A percentile compares a stretch with the other conserved stretches of the same genome.
phyloP scores from a whole-genome alignment of 2,888 invertebrate genomes.

The Actias luna region DNA sequence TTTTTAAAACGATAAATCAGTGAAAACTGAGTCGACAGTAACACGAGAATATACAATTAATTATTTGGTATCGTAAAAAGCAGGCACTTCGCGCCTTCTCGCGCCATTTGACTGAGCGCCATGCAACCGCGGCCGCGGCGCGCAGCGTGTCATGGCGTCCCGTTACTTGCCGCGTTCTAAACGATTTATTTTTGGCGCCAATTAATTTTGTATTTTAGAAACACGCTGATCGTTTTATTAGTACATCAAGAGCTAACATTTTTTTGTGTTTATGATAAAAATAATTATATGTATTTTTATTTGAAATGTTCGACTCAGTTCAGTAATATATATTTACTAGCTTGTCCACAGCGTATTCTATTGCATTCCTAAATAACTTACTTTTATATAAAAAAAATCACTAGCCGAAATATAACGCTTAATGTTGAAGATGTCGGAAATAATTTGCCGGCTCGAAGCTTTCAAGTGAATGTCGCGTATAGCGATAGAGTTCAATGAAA shows the following conservation, averaged over 20 bases:
- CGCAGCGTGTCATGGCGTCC: conserved; percentile 26
- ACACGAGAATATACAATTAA: conserved; percentile 31
- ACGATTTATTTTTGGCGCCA: conserved; percentile 56
- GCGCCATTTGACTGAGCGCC: conserved; percentile 63
- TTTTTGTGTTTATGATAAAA: neutral
- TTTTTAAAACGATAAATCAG: conserved; percentile 24
- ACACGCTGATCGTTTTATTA: conserved; percentile 26
- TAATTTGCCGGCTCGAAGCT: too few relatives aligned
- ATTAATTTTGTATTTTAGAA: conserved; percentile 47
- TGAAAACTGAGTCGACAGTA: conserved; percentile 38
- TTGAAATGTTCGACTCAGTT: neutral
- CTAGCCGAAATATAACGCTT: too few relatives aligned
- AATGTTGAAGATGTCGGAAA: too few relatives aligned
- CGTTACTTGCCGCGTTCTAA: conserved; percentile 29
- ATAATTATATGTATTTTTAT: neutral
- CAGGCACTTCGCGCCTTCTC: conserved; percentile 60
- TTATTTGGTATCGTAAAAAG: conserved; percentile 45
- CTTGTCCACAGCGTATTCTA: too few relatives aligned
- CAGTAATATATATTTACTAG: neutral
- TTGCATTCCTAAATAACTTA: too few relatives aligned
- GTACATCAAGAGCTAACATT: neutral
- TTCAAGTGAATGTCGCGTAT: too few relatives aligned
- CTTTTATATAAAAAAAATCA: too few relatives aligned
- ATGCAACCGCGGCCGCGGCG: conserved; percentile 35
- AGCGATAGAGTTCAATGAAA: too few relatives aligned